A percentile compares a stretch with the other conserved stretches of the same genome.
phyloP scores from a whole-genome alignment of 2,888 invertebrate genomes.

The Mimas tiliae region DNA sequence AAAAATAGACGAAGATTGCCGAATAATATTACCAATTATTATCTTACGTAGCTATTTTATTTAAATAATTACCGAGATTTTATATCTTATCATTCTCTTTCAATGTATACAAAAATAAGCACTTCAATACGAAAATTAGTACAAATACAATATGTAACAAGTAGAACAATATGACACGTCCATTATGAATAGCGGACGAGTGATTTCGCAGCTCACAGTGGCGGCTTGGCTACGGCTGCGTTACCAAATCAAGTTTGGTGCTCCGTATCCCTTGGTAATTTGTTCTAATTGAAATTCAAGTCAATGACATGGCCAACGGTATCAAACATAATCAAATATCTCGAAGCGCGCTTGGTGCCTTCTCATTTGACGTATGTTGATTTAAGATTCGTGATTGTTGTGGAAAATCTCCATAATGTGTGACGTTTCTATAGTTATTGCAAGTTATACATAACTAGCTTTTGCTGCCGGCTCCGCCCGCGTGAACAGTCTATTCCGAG shows the following conservation, averaged over 20 bases:
- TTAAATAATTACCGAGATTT: too few relatives aligned
- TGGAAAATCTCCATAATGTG: not conserved
- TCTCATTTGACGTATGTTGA: slow-evolving; percentile 27
- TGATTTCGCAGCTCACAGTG: slow-evolving; percentile 24
- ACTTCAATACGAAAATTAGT: too few relatives aligned
- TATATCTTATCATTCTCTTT: too few relatives aligned
- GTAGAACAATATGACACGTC: not conserved
- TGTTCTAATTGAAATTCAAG: slow-evolving; percentile 89
- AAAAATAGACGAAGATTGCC: too few relatives aligned
- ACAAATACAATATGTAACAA: not conserved
- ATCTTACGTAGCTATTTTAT: too few relatives aligned
- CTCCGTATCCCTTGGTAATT: slow-evolving; percentile 83
- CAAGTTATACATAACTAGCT: not conserved
- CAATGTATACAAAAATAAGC: too few relatives aligned
- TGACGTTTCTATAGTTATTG: not conserved
- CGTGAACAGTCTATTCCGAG: too few relatives aligned
- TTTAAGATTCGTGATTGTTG: not conserved
- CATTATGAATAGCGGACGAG: not conserved
- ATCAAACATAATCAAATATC: slow-evolving; percentile 80
- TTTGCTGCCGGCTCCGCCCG: too few relatives aligned
- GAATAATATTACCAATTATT: too few relatives aligned
- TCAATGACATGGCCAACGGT: slow-evolving; percentile 86
- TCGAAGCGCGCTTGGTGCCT: slow-evolving; percentile 51
- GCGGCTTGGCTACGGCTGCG: slow-evolving; percentile 31
- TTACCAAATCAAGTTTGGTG: slow-evolving; percentile 79